Evolutionary conservation across 2,888 invertebrate species (phyloP).

Genomic region (Amphipyra berbera): DNA sequence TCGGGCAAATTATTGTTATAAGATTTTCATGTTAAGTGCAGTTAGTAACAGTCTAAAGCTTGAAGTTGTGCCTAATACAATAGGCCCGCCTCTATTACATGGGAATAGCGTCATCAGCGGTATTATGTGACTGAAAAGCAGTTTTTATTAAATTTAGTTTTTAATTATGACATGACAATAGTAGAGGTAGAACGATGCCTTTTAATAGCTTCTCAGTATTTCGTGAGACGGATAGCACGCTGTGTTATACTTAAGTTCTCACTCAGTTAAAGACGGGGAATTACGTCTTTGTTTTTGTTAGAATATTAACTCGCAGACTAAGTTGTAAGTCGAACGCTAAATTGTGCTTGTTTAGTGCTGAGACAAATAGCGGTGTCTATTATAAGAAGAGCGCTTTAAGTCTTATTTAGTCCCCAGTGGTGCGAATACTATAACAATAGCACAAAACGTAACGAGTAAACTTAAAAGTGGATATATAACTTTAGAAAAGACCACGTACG

Average conservation of each 20-base stretch:
- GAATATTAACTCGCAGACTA: conserved; percentile 51
- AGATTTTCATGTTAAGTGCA: too few species aligned
- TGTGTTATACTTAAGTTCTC: conserved; percentile 36
- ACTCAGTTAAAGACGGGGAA: conserved; percentile 38
- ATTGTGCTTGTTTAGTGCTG: conserved; percentile 45
- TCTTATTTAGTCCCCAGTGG: conserved; percentile 32
- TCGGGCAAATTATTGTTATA: too few species aligned
- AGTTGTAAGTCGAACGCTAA: conserved; percentile 52
- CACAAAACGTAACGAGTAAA: conserved; percentile 24
- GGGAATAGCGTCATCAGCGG: too few species aligned
- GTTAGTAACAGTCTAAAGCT: too few species aligned
- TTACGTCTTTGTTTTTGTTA: conserved; percentile 49
- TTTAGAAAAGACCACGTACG: conserved; percentile 21
- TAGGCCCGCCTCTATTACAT: too few species aligned
- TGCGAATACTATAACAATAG: conserved; percentile 17
- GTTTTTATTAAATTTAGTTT: too few species aligned
- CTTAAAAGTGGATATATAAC: conserved; percentile 17
- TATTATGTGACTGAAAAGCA: too few species aligned
- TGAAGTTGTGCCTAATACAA: too few species aligned
- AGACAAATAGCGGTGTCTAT: conserved; percentile 51
- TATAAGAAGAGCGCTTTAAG: conserved; percentile 24
- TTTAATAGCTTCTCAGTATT: conserved; percentile 30
- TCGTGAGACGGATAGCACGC: conserved; percentile 7
- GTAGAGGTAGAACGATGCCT: background rate
- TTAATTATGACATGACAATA: background rate